Percentiles rank a stretch among this genome's conserved stretches.
Conservation (phyloP, 2,113 vertebrate species). For the Zosterops borbonicus region DNA sequence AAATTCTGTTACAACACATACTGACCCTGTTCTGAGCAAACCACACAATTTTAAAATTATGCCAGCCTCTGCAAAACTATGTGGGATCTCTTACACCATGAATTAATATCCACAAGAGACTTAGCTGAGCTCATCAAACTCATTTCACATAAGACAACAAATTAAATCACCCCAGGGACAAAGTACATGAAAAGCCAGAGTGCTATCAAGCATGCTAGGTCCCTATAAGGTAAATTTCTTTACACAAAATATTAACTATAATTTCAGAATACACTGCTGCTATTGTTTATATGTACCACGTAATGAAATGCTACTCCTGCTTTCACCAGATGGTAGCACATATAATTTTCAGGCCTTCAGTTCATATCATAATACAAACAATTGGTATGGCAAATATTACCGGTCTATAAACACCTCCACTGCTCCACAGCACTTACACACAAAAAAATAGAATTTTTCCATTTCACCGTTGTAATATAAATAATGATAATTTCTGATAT, state of each 20-base stretch:
- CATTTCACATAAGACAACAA: conserved; percentile 82
- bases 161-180: conserved; percentile 77
- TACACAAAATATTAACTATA: conserved; percentile 66
- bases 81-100: conserved; percentile 75
- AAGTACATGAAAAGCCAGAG: conserved; percentile 65
- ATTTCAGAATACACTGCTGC: conserved; percentile 45
- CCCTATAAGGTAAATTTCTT: conserved; percentile 64
- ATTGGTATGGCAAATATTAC: conserved; percentile 68
- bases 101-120: conserved; percentile 79
- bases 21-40: conserved; percentile 64
- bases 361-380: conserved; percentile 62
- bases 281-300: conserved; percentile 54
- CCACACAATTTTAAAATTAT: conserved; percentile 63
- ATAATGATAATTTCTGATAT: conserved; percentile 34
- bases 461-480: conserved; percentile 45
- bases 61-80: conserved; percentile 74
- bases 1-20: not conserved
- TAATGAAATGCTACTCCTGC: conserved; percentile 72
- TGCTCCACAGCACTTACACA: conserved; percentile 1
- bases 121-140: conserved; percentile 80
- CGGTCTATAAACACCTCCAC: conserved; percentile 54
- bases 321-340: conserved; percentile 72
- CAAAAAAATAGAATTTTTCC: conserved; percentile 14
- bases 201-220: conserved; percentile 46
- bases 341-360: conserved; percentile 65